Evolutionary conservation across 1,140 invertebrate species (phyloP).

Genomic region (Dysdera silvatica): DNA sequence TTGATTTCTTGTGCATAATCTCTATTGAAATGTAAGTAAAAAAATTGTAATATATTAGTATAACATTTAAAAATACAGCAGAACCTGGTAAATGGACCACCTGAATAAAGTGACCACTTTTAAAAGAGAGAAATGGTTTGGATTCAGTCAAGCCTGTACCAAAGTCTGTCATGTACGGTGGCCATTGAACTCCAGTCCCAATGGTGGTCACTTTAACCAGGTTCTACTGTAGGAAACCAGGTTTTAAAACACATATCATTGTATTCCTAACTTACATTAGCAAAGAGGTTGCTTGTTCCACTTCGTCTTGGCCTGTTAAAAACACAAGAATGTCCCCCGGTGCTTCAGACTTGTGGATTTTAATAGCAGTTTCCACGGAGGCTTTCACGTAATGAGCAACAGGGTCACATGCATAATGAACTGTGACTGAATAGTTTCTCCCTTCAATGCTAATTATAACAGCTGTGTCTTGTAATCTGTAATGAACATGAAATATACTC

Average conservation of each 20-base stretch:
- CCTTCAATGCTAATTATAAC: slow-evolving; percentile 82
- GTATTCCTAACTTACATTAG: slow-evolving; percentile 48
- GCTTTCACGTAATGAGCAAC: slow-evolving; percentile 83
- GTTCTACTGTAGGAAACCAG: no score
- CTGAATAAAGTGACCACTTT: no score
- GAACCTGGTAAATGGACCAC: no score
- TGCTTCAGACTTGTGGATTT: slow-evolving; percentile 75
- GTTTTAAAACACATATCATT: no score
- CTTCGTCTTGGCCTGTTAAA: slow-evolving; percentile 89
- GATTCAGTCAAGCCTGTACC: no score
- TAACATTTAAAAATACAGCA: no score
- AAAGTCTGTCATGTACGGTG: no score
- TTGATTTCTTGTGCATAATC: slow-evolving; percentile 35
- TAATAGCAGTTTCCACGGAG: slow-evolving; percentile 75
- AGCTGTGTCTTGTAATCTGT: slow-evolving; percentile 57
- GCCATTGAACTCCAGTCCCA: no score
- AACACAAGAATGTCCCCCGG: slow-evolving; percentile 86
- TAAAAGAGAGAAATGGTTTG: no score
- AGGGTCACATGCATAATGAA: slow-evolving; percentile 76
- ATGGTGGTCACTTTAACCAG: no score
- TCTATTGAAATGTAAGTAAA: slow-evolving; percentile 6
- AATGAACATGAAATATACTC: slow-evolving; percentile 35
- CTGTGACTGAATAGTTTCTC: slow-evolving; percentile 74
- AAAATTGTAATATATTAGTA: no score
- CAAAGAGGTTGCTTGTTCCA: slow-evolving; percentile 61